Conservation (phyloP, 2,888 invertebrate genomes). For the Phengaris arion region DNA sequence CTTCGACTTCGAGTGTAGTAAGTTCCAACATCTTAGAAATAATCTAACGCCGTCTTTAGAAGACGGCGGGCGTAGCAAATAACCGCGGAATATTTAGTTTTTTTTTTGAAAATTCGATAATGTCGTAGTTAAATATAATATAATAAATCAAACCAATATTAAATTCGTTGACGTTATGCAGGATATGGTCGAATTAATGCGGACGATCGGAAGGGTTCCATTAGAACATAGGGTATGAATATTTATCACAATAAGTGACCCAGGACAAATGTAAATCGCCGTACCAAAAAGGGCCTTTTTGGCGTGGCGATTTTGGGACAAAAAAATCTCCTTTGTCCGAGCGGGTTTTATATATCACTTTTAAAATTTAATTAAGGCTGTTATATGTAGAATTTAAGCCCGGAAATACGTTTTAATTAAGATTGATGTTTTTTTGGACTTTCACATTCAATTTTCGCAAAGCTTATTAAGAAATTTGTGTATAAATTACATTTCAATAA, state of each 20-base stretch:
- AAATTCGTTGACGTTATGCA: conserved; percentile 8
- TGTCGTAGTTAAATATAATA: neutral
- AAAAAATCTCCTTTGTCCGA: neutral
- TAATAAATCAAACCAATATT: conserved; percentile 3
- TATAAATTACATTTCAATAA: no score
- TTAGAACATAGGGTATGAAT: conserved; percentile 26
- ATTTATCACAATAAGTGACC: conserved; percentile 22
- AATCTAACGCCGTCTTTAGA: no score
- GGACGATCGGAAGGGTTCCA: conserved; percentile 9
- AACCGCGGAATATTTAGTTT: neutral
- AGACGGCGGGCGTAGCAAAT: neutral
- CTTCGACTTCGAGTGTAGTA: neutral
- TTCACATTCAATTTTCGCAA: neutral
- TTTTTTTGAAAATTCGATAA: neutral
- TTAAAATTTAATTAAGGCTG: neutral
- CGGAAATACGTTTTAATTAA: neutral
- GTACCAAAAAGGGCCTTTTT: neutral
- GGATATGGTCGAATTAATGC: conserved; percentile 6
- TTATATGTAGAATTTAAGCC: neutral
- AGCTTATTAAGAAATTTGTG: neutral
- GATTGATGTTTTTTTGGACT: neutral
- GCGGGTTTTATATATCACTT: neutral
- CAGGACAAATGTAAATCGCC: conserved; percentile 12
- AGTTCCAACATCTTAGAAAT: no score
- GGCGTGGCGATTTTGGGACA: neutral